Base-by-base conservation (phyloP, 2,888 invertebrate species). In the Pteria penguin region DNA sequence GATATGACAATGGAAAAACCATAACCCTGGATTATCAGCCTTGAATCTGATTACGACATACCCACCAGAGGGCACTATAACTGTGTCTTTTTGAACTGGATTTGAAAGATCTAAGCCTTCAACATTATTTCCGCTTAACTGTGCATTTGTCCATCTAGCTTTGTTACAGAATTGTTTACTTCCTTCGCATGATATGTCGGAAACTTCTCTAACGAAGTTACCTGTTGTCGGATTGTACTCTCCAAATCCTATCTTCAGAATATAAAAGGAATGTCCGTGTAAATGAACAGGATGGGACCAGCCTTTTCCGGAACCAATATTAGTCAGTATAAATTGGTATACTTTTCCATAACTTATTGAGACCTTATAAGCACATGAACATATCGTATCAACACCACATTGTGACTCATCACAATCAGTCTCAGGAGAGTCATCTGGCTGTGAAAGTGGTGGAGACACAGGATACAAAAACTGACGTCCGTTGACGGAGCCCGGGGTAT, bases 201-300 rank as follows among this genome's bases (percentile, higher is more conserved):
- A 54, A 26, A 66, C 29, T 58, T 76, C 69, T 32, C 27, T 54
- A 1, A 58, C 73, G 32, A 63, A 52, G 58, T 33, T 65, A 45
- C 70, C 81, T 22, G 61, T 58, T 29, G 29, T 68, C 26, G 8
- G 5, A 24, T 80, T 24, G 26, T 72, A 78, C 1, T n/a, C 4
- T 0, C 78, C 73, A 22, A 72, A 82, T 0, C 84, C 87, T 58
- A 83, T 81, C 60, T 82, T 79, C 61, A 87, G 55, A 0, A 88
- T 86, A 29, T 84, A 86, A 69, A 88, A 88, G 5, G 81, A 84
- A 61, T 87, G 85, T 14, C 88, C 88, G 60, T 88, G 88, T n/a
- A n/a, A n/a, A n/a, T n/a, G n/a, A n/a, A n/a, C n/a, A n/a, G n/a
- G n/a, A n/a, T n/a, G n/a, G n/a, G 86, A 84, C 72, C 78, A 82